Evolutionary conservation across 1,140 invertebrate species (phyloP).

Genomic region (Bathynomus jamesi): DNA sequence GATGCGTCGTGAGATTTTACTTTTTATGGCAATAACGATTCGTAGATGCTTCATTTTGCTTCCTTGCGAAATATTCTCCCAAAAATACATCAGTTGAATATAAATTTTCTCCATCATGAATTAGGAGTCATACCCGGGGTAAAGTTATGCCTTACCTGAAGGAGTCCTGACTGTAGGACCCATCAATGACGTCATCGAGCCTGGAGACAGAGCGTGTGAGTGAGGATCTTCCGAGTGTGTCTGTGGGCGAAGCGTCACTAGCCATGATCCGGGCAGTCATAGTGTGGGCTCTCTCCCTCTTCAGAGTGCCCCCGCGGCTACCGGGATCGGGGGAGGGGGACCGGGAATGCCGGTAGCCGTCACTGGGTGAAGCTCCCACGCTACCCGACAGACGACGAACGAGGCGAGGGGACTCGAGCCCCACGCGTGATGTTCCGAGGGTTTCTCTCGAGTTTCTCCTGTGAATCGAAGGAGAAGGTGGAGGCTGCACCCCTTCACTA

Average conservation of each 20-base stretch:
- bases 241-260: slow-evolving; percentile 21
- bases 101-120: no score
- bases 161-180: not conserved
- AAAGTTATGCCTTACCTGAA: slow-evolving; percentile 24
- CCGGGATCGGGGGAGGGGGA: slow-evolving; percentile 35
- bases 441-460: slow-evolving; percentile 36
- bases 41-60: no score
- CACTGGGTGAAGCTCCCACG: slow-evolving; percentile 19
- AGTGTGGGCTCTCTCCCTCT: slow-evolving; percentile 31
- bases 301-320: slow-evolving; percentile 28
- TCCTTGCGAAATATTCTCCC: no score
- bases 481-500: slow-evolving; percentile 46
- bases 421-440: slow-evolving; percentile 21
- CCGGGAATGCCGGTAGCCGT: slow-evolving; percentile 9
- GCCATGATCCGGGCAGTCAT: slow-evolving; percentile 34
- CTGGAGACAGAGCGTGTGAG: slow-evolving; percentile 32
- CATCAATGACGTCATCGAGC: slow-evolving; percentile 21
- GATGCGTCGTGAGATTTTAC: no score
- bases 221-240: slow-evolving; percentile 26
- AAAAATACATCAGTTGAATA: no score
- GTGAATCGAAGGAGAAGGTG: slow-evolving; percentile 31
- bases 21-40: no score
- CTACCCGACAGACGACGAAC: slow-evolving; percentile 47
- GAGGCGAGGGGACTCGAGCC: slow-evolving; percentile 61
- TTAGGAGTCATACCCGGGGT: no score